Percentiles rank a stretch among this genome's conserved stretches.
phyloP scores from a whole-genome alignment of 2,797 vertebrate genomes.

The Melanotaenia trifasciata region DNA sequence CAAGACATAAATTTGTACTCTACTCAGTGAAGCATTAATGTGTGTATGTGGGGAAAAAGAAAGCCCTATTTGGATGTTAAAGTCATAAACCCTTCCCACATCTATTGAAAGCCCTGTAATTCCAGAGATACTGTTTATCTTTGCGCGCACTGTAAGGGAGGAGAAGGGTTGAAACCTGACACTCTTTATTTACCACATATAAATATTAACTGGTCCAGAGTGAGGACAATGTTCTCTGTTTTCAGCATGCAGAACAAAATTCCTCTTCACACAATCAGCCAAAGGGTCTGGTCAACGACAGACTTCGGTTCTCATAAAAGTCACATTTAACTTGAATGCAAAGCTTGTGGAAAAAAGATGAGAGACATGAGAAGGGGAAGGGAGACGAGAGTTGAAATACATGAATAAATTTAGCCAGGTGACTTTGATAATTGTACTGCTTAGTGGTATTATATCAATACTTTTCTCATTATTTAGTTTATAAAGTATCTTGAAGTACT shows the following conservation, averaged over 20 bases:
- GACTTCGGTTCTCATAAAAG: conserved; percentile 8
- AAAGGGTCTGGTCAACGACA: conserved; percentile 26
- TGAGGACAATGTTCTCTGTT: conserved; percentile 36
- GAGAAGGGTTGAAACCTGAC: conserved; percentile 4
- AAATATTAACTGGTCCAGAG: conserved; percentile 20
- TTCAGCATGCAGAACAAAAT: not conserved
- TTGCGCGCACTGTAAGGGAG: not conserved
- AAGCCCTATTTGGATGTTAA: conserved; percentile 33
- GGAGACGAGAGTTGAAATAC: not conserved
- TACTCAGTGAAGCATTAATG: conserved; percentile 8
- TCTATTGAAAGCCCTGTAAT: not conserved
- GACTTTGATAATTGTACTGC: not conserved
- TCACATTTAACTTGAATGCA: not conserved
- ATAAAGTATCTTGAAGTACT: not conserved
- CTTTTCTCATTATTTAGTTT: conserved; percentile 1
- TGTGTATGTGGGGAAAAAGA: conserved; percentile 17
- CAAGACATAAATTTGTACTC: conserved; percentile 66
- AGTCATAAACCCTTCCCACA: conserved; percentile 33
- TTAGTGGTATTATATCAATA: not conserved
- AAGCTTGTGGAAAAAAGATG: not conserved
- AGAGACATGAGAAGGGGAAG: not conserved
- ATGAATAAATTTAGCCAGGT: not conserved
- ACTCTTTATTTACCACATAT: conserved; percentile 5
- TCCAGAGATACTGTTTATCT: conserved; percentile 20
- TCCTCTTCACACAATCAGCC: conserved; percentile 6